These are phyloP conservation scores for Dasypolia templi DNA, from an alignment of 2,888 invertebrate species.

Conservation along the genomic window DNA sequence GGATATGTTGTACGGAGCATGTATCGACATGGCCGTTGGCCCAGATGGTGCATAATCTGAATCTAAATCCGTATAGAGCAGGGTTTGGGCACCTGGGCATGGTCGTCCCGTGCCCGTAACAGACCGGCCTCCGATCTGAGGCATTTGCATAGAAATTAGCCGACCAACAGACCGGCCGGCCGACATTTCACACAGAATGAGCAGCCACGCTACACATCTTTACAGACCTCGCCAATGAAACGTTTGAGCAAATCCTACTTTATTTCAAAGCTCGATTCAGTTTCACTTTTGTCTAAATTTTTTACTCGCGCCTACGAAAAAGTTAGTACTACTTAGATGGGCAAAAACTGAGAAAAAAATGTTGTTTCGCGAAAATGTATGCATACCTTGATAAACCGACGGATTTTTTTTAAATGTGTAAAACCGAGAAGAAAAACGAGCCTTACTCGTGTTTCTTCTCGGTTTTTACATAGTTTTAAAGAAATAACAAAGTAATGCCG, in stretches of 20 bases:
- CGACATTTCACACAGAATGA: slow-evolving; percentile 86
- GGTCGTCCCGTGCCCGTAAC: slow-evolving; percentile 60
- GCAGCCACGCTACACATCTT: slow-evolving; percentile 74
- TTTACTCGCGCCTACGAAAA: slow-evolving; percentile 37
- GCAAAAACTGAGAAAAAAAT: slow-evolving; percentile 40
- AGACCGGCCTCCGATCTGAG: slow-evolving; percentile 65
- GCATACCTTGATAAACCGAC: slow-evolving; percentile 38
- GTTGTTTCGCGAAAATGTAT: slow-evolving; percentile 48
- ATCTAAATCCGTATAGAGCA: slow-evolving; percentile 68
- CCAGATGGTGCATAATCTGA: slow-evolving; percentile 69
- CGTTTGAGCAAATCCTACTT: slow-evolving; percentile 56
- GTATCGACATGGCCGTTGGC: slow-evolving; percentile 58
- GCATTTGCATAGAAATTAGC: slow-evolving; percentile 89
- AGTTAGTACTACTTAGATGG: slow-evolving; percentile 36
- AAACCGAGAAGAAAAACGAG: too few species aligned
- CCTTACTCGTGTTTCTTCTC: slow-evolving; percentile 15
- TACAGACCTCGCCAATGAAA: slow-evolving; percentile 49
- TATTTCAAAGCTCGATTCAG: slow-evolving; percentile 37
- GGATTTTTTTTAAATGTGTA: slow-evolving; percentile 42
- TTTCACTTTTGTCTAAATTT: slow-evolving; percentile 49
- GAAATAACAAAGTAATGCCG: slow-evolving; percentile 31
- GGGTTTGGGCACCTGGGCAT: slow-evolving; percentile 39
- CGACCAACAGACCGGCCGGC: slow-evolving; percentile 77
- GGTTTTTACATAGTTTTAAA: slow-evolving; percentile 33
- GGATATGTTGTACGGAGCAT: slow-evolving; percentile 50